Base-by-base conservation (phyloP, 2,113 vertebrate species). In the Bufo bufo region DNA sequence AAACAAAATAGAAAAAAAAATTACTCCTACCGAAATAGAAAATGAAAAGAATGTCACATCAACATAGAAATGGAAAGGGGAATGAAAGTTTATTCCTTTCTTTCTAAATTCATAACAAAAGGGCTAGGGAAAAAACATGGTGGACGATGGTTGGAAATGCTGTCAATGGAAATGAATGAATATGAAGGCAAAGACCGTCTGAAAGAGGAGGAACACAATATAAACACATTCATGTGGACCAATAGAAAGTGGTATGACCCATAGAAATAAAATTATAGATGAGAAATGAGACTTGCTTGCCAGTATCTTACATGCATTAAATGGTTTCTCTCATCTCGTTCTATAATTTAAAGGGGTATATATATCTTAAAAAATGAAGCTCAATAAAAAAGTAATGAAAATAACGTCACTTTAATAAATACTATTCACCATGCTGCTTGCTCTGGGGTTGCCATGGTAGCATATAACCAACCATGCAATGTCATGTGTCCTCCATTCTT, bases 21-120 rank as follows among this genome's bases (percentile, higher is more conserved):
- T 96, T 96, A 96, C 95, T 96, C 95, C 95, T 95, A 94, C 94
- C 93, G 94, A 84, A 95, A 94, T 96, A 96, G 93, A 96, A 95
- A 89, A 89, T 84, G 81, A 49, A 89, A 87, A 86, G 74, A 89
- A 96, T 95, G 95, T 93, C 94, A 96, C 95, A 95, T 96, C 94
- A 95, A 96, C 95, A 95, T 93, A 95, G 91, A 95, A 95, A 96
- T 96, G 95, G 56, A 94, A 93, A 95, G 94, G 92, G 95, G 95
- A 94, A 89, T 89, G 92, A 91, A 94, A 91, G 94, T 1, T 10
- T 49, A 9, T 75, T 4, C 19, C 5, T 74, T 19, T 74, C 19
- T 45, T 17, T 45, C 5, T 74, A 13, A 50, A 91, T 77, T 89
- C 83, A 86, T 90, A 91, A 92, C 89, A 89, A 86, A 86, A 45